Evolutionary conservation across 2,888 invertebrate species (phyloP).

Genomic region (Limenitis camilla): DNA sequence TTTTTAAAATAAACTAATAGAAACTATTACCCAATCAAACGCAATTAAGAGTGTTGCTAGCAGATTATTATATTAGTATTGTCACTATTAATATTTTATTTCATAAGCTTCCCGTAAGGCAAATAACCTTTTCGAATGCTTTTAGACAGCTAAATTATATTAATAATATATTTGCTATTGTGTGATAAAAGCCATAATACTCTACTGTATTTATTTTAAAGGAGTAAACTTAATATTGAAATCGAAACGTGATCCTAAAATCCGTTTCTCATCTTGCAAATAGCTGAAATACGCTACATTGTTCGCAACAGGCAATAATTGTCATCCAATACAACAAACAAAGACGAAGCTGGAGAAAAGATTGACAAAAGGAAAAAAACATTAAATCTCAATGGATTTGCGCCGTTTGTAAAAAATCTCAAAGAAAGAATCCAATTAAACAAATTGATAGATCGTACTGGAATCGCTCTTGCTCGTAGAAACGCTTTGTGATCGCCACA

Average conservation of each 20-base stretch:
- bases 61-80: too few species aligned
- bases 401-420: constrained; percentile 51
- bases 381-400: constrained; percentile 52
- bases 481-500: constrained; percentile 58
- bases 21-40: too few species aligned
- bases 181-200: too few species aligned
- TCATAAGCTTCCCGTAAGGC: too few species aligned
- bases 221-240: too few species aligned
- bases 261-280: neutral
- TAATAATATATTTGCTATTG: too few species aligned
- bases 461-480: constrained; percentile 38
- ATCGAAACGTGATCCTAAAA: neutral
- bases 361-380: constrained; percentile 44
- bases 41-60: too few species aligned
- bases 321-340: constrained; percentile 26
- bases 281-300: constrained; percentile 5
- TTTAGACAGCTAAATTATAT: too few species aligned
- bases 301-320: constrained; percentile 20
- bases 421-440: constrained; percentile 68
- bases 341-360: constrained; percentile 28
- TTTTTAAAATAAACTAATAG: too few species aligned
- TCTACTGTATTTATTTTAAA: too few species aligned
- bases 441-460: constrained; percentile 62
- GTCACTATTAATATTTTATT: too few species aligned
- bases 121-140: too few species aligned